Percentiles rank a stretch among this genome's conserved stretches.
Evolutionary conservation across 2,113 vertebrate genomes (phyloP).

Genomic region (Silurus glanis): DNA sequence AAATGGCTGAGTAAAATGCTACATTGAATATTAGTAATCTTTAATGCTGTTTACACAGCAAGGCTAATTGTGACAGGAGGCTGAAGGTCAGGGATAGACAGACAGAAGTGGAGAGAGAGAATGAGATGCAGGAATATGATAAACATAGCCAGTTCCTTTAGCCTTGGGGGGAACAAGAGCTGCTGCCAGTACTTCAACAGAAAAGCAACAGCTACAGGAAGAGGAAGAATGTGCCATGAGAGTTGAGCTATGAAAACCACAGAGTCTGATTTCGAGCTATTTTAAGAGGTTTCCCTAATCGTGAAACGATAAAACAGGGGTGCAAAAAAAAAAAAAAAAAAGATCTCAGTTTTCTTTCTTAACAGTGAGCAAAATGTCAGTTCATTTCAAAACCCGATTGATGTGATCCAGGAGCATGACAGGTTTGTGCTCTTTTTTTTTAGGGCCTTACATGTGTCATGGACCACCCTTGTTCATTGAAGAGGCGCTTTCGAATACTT

Average conservation of each 20-base stretch:
- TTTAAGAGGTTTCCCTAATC: slow-evolving; percentile 42
- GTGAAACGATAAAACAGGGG: background rate
- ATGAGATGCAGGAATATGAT: slow-evolving; percentile 21
- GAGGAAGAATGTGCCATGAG: slow-evolving; percentile 49
- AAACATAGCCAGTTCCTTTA: slow-evolving; percentile 39
- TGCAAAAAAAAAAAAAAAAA: background rate
- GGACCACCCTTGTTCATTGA: background rate
- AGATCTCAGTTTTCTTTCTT: background rate
- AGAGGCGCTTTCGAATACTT: slow-evolving; percentile 64
- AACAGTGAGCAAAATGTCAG: background rate
- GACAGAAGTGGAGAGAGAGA: background rate
- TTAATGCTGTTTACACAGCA: background rate
- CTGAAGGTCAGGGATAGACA: background rate
- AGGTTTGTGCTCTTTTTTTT: background rate
- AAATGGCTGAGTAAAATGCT: background rate
- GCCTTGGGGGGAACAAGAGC: slow-evolving; percentile 44
- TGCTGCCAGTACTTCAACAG: slow-evolving; percentile 51
- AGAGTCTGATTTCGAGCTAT: slow-evolving; percentile 55
- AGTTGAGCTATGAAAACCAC: slow-evolving; percentile 63
- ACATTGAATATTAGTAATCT: background rate
- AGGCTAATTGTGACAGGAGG: background rate
- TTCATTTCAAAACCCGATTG: background rate
- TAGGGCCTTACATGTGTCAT: background rate
- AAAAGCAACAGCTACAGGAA: slow-evolving; percentile 66
- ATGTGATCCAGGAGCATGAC: background rate